Conservation (phyloP, 1,140 invertebrate species). For the Drosophila ercepeae region DNA sequence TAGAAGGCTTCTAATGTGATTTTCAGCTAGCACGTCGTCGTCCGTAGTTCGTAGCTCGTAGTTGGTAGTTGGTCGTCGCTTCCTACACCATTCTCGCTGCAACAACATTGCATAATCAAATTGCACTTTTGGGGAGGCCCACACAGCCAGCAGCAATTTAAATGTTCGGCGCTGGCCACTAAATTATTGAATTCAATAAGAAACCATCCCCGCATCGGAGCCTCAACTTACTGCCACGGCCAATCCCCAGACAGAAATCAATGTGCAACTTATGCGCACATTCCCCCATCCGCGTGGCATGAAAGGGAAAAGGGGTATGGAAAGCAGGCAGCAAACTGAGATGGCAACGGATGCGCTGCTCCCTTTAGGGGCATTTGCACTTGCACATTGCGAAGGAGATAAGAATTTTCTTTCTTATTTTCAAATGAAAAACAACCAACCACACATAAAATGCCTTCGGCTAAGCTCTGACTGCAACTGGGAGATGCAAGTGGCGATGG, state of each 20-base stretch:
- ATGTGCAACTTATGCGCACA: conserved; percentile 79
- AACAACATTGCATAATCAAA: conserved; percentile 80
- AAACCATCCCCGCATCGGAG: conserved; percentile 32
- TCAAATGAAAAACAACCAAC: conserved; percentile 76
- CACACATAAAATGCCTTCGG: conserved; percentile 63
- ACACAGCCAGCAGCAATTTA: conserved; percentile 65
- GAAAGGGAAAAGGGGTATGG: conserved; percentile 8
- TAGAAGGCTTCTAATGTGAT: conserved; percentile 77
- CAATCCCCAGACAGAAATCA: conserved; percentile 79
- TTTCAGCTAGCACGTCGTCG: conserved; percentile 65
- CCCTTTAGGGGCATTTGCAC: conserved; percentile 77
- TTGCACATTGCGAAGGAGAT: conserved; percentile 72
- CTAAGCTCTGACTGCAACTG: conserved; percentile 56
- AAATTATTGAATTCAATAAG: conserved; percentile 83
- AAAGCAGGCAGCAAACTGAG: conserved; percentile 8
- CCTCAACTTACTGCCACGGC: conserved; percentile 44
- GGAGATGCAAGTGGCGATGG: background rate
- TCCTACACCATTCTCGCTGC: conserved; percentile 28
- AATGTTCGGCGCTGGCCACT: conserved; percentile 71
- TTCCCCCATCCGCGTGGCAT: conserved; percentile 25
- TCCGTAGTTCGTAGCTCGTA: conserved; percentile 20
- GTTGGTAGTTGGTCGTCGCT: conserved; percentile 8
- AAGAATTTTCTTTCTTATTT: conserved; percentile 80
- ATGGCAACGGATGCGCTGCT: conserved; percentile 59
- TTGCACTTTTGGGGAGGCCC: conserved; percentile 68